A percentile compares a stretch with the other conserved stretches of the same genome.
Evolutionary conservation across 2,888 invertebrate genomes (phyloP).

Genomic region (Volucella inflata): DNA sequence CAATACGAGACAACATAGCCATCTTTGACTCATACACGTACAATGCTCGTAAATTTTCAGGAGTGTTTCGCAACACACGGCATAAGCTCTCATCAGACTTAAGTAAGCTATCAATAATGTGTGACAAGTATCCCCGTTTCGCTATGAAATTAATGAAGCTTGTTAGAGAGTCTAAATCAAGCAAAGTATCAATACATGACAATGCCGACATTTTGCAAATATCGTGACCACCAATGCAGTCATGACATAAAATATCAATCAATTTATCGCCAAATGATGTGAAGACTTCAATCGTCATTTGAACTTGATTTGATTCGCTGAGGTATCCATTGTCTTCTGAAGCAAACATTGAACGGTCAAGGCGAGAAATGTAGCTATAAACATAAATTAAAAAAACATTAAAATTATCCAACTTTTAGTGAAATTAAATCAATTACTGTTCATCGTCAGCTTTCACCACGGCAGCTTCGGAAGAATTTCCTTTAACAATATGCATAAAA

Average conservation of each 20-base stretch:
- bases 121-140: constrained; percentile 89
- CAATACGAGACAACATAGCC: constrained; percentile 89
- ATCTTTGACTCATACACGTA: constrained; percentile 95
- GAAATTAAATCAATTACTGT: constrained; percentile 74
- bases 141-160: constrained; percentile 87
- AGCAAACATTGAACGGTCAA: constrained; percentile 86
- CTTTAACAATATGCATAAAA: constrained; percentile 89
- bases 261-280: constrained; percentile 91
- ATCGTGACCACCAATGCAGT: constrained; percentile 94
- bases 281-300: constrained; percentile 86
- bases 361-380: constrained; percentile 87
- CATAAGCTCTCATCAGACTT: constrained; percentile 89
- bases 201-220: constrained; percentile 95
- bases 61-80: constrained; percentile 87
- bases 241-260: constrained; percentile 92
- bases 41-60: constrained; percentile 89
- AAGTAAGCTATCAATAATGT: constrained; percentile 91
- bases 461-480: constrained; percentile 80
- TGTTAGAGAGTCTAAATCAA: constrained; percentile 89
- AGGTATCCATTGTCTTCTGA: constrained; percentile 88
- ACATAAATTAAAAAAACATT: constrained; percentile 76
- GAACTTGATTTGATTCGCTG: constrained; percentile 77
- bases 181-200: constrained; percentile 90
- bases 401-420: constrained; percentile 80
- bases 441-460: constrained; percentile 77